phyloP scores from a whole-genome alignment of 1,140 invertebrate genomes.

The Heliconius congener region DNA sequence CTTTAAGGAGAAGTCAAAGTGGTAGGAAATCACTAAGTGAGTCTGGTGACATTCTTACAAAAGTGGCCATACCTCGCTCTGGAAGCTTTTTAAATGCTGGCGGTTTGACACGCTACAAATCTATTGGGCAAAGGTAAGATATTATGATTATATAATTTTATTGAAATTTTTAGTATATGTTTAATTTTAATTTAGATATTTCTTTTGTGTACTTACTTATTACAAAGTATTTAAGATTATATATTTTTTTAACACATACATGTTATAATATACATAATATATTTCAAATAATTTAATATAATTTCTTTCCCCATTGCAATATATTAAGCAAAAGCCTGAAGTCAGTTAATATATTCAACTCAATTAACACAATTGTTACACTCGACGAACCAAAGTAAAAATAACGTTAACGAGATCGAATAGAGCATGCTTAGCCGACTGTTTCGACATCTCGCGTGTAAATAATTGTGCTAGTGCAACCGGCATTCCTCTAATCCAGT shows the following conservation, averaged over 20 bases:
- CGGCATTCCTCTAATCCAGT: conserved; percentile 66
- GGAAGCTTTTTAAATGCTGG: conserved; percentile 91
- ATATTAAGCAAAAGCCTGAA: not conserved
- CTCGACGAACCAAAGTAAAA: conserved; percentile 32
- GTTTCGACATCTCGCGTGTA: conserved; percentile 69
- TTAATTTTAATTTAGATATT: not conserved
- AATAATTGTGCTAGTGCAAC: conserved; percentile 67
- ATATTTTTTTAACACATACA: not conserved
- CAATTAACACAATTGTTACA: conserved; percentile 32
- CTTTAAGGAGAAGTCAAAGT: conserved; percentile 77
- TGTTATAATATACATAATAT: not conserved
- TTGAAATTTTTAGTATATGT: not conserved
- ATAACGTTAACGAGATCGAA: conserved; percentile 50
- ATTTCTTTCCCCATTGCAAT: not conserved
- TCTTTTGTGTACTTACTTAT: not conserved
- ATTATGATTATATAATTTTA: conserved; percentile 24
- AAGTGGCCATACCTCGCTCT: conserved; percentile 91
- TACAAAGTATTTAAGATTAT: not conserved
- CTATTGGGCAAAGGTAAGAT: conserved; percentile 83
- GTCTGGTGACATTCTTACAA: conserved; percentile 89
- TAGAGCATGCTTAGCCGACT: conserved; percentile 61
- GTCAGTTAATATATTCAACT: conserved; percentile 4
- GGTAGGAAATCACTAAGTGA: conserved; percentile 75
- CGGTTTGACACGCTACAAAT: conserved; percentile 86
- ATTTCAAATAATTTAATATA: not conserved